Conservation (phyloP, 2,888 invertebrate species). For the Gisinianus flammeolus region DNA sequence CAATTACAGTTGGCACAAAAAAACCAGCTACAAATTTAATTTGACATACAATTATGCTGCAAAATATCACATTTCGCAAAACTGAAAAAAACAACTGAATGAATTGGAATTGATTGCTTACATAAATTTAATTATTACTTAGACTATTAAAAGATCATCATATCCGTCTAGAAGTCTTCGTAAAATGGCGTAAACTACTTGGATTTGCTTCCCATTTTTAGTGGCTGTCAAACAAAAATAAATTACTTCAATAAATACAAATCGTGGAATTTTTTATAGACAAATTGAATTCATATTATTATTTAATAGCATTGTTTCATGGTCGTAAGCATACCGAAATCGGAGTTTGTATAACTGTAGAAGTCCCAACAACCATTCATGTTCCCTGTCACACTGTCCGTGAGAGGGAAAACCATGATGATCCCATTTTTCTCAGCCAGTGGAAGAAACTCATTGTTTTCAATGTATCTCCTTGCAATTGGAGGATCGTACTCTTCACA, state of each 20-base stretch:
- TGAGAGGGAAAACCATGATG: conserved; percentile 52
- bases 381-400: conserved; percentile 47
- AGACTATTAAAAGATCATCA: background rate
- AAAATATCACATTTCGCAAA: too few species aligned
- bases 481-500: conserved; percentile 54
- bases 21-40: too few species aligned
- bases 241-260: background rate
- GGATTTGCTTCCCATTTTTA: conserved; percentile 50
- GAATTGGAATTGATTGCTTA: too few species aligned
- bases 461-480: conserved; percentile 48
- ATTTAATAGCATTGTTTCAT: too few species aligned
- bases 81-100: too few species aligned
- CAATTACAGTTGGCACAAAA: too few species aligned
- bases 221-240: conserved; percentile 43
- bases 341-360: conserved; percentile 49
- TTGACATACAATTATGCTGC: too few species aligned
- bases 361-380: conserved; percentile 56
- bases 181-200: conserved; percentile 47
- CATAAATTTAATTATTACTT: too few species aligned
- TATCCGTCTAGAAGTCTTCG: conserved; percentile 40
- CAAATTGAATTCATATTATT: too few species aligned
- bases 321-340: conserved; percentile 54
- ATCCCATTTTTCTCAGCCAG: conserved; percentile 51
- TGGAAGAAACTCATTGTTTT: conserved; percentile 50
- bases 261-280: background rate